These are phyloP conservation scores for Desmophyllum pertusum DNA, from an alignment of 92 coral and sea anemone genomes.

Conservation along the genomic window DNA sequence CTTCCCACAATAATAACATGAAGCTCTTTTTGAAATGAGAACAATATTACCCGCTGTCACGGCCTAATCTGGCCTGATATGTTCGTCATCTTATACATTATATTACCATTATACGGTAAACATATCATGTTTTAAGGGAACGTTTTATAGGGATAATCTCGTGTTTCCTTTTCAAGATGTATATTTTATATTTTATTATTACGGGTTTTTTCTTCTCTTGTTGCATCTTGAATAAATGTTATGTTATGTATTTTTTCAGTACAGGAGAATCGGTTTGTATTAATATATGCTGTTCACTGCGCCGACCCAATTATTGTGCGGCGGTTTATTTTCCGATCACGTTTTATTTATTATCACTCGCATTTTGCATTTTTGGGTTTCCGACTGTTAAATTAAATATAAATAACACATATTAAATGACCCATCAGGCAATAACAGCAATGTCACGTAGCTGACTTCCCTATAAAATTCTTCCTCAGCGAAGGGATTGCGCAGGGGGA, in stretches of 20 bases:
- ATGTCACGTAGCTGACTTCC: not conserved
- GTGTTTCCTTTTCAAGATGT: too few species aligned
- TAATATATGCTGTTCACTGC: not conserved
- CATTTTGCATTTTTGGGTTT: not conserved
- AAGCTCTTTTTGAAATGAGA: not conserved
- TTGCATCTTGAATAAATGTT: too few species aligned
- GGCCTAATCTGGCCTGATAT: not conserved
- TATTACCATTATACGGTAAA: too few species aligned
- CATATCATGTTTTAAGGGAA: too few species aligned
- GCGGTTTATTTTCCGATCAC: not conserved
- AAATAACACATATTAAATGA: not conserved
- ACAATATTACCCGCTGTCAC: not conserved
- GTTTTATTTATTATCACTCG: not conserved
- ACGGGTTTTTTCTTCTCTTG: too few species aligned
- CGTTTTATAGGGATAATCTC: too few species aligned
- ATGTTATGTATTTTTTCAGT: too few species aligned
- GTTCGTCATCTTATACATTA: not conserved
- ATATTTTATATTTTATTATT: too few species aligned
- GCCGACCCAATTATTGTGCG: not conserved
- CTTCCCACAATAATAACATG: not conserved
- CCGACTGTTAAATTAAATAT: not conserved
- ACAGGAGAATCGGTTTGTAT: not conserved
- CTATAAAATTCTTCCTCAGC: not conserved
- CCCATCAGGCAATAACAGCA: not conserved
- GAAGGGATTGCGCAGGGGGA: too few species aligned